Evolutionary conservation across 2,888 invertebrate genomes (phyloP).

Genomic region (Euzetes globulus): DNA sequence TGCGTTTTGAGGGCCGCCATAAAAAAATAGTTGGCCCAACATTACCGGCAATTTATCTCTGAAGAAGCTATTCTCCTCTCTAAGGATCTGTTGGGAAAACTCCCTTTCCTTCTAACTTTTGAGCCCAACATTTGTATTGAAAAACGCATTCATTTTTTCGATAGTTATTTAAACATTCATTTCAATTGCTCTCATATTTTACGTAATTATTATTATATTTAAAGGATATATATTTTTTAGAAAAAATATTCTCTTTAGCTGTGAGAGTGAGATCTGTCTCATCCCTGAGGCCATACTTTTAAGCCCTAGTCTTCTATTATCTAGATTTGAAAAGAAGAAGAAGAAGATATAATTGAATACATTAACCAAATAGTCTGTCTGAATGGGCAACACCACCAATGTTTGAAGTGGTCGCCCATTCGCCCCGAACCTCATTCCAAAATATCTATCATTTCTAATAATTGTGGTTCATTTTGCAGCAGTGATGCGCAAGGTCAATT

Average conservation of each 20-base stretch:
- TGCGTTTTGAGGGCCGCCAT: not conserved
- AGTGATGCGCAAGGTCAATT: too few species aligned
- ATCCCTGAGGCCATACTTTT: not conserved
- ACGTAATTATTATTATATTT: not conserved
- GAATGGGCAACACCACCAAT: too few species aligned
- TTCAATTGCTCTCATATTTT: too few species aligned
- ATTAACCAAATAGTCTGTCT: too few species aligned
- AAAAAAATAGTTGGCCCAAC: not conserved
- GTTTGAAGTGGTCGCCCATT: too few species aligned
- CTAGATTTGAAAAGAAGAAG: too few species aligned
- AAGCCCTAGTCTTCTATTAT: not conserved
- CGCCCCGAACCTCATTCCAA: too few species aligned
- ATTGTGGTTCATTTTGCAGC: too few species aligned
- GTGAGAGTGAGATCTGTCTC: not conserved
- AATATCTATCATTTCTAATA: too few species aligned
- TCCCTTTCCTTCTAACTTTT: not conserved
- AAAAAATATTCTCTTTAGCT: not conserved
- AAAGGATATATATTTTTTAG: not conserved
- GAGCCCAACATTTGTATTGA: not conserved
- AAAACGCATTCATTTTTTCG: too few species aligned
- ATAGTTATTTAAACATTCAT: too few species aligned
- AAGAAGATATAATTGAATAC: too few species aligned
- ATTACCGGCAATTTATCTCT: constrained; percentile 7
- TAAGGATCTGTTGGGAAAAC: not conserved
- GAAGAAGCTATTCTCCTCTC: not conserved